Base-by-base conservation (phyloP, 2,888 invertebrate species). In the Microctonus brassicae region DNA sequence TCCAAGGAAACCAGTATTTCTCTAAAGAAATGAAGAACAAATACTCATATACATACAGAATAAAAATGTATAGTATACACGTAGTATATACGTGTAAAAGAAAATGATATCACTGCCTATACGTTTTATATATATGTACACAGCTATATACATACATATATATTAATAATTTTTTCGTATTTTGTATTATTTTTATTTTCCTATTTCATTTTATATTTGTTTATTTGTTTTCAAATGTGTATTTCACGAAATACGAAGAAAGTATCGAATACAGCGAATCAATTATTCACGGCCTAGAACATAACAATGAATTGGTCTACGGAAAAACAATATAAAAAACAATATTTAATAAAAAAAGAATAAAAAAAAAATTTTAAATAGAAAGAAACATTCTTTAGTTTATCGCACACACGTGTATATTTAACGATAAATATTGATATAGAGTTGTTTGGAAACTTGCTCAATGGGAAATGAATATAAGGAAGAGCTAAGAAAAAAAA, bases 31-130 rank as follows among this genome's bases (percentile, higher is more conserved):
- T n/a, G 26, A 11, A 26, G 24, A 55, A 55, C 26, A n/a, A 55
- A n/a, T 26, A 57, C 57, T 29, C 24, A 17, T 9, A 17, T 20
- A 17, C 11, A 33, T 60, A 34, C 60, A n/a, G n/a, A n/a, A 60
- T 11, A 60, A 20, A 17, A 5, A 3, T 53, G 20, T 53, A 53
- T 20, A 17, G 22, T 29, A n/a, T n/a, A n/a, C n/a, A n/a, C n/a
- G n/a, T n/a, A n/a, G n/a, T n/a, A n/a, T n/a, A 24, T 26, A 55
- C 17, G 22, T 36, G 29, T 36, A 10, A 36, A 6, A 42, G 17
- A 29, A 47, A 63, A 47, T 47, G 10, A 63, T 47, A 63, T 42
- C 63, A 63, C 63, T 63, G 63, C 63, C 63, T 47, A 47, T 26
- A 42, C 29, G 13, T 47, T 63, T 63, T 58, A 20, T 55, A 22